Evolutionary conservation across 2,797 vertebrate genomes (phyloP).

Genomic region (Poliocrania exsul): DNA sequence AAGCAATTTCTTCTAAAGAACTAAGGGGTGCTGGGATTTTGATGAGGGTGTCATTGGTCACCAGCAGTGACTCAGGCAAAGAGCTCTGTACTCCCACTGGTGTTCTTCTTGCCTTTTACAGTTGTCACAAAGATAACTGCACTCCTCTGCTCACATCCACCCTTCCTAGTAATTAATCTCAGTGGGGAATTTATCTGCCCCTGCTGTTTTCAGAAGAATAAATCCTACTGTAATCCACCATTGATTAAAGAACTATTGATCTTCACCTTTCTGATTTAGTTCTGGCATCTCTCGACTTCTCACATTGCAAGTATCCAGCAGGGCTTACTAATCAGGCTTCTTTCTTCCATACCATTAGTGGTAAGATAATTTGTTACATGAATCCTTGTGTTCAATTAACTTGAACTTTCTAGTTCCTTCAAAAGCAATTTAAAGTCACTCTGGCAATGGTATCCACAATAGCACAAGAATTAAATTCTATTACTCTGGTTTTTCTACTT

Average conservation of each 20-base stretch:
- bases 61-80: slow-evolving; percentile 14
- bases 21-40: slow-evolving; percentile 2
- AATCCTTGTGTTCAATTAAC: slow-evolving; percentile 56
- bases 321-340: slow-evolving; percentile 54
- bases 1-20: slow-evolving; percentile 1
- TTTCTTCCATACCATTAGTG: slow-evolving; percentile 52
- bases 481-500: background rate
- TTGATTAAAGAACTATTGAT: slow-evolving; percentile 72
- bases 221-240: slow-evolving; percentile 49
- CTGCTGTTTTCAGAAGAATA: slow-evolving; percentile 41
- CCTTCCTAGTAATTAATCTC: slow-evolving; percentile 51
- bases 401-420: background rate
- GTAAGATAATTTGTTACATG: slow-evolving; percentile 35
- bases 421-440: slow-evolving; percentile 38
- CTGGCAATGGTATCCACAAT: background rate
- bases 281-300: slow-evolving; percentile 17
- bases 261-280: slow-evolving; percentile 55
- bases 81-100: background rate
- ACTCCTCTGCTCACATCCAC: slow-evolving; percentile 2
- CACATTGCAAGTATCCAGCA: slow-evolving; percentile 10
- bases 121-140: slow-evolving; percentile 47
- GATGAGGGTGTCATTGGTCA: slow-evolving; percentile 22
- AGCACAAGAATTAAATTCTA: slow-evolving; percentile 21
- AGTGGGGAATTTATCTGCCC: slow-evolving; percentile 32
- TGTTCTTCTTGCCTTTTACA: slow-evolving; percentile 23